Base-by-base conservation (phyloP, 2,888 invertebrate species). In the Diadegma fenestrale region DNA sequence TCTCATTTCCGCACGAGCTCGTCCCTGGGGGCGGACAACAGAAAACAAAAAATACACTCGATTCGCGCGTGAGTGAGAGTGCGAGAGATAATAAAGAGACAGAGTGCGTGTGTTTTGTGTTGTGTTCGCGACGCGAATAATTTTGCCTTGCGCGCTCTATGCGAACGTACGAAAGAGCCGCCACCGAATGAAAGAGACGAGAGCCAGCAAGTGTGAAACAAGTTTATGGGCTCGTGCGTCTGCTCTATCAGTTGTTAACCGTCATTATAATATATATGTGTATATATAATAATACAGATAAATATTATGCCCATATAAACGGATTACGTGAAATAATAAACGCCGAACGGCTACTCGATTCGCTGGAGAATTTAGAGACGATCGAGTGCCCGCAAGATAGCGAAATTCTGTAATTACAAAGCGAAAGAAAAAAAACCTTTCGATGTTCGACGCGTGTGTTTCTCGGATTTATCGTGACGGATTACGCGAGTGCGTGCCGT, bases 81-180 rank as follows among this genome's bases (percentile, higher is more conserved):
- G 54, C 45, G 22, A 61, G 41, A 41, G 61, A 73, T 22, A 72
- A 58, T 58, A 58, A 58, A 54, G 26, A 58, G 26, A 58, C 51
- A 64, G 63, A 63, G 63, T 48, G 30, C 26, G 45, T 63, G 48
- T 73, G 58, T 63, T 45, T 61, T 45, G 75, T 75, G 61, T 75
- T 75, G 75, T 63, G 73, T 73, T 63, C 63, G 63, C 75, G 75
- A 48, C 45, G 75, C 75, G 75, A 63, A 75, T 75, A 75, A 45
- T 75, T 72, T 63, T 63, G 45, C 54, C 45, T 58, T 26, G 41
- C 58, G 26, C 61, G 41, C 58, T n/a, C 61, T 72, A 41, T 58
- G 54, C 22, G 72, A 54, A 41, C 41, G 54, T 71, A 41, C 51
- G 72, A 54, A 37, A 33, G 26, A 73, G 37, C 26, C 22, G 41